A percentile compares a stretch with the other conserved stretches of the same genome.
Evolutionary conservation across 2,113 vertebrate species (phyloP).

Genomic region (Epinephelus fuscoguttatus): DNA sequence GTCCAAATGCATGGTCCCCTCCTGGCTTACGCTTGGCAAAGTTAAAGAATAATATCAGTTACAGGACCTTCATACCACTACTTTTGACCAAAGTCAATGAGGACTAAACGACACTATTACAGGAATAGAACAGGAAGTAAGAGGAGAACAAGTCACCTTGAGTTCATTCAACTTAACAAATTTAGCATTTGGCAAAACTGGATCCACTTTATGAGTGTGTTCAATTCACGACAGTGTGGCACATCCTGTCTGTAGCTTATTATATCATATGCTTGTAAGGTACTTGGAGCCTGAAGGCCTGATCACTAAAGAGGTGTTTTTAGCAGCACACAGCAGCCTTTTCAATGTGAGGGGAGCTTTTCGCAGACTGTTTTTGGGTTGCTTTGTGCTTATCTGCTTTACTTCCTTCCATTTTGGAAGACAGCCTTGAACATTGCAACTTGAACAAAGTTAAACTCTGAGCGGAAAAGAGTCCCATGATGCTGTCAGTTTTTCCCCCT

Average conservation of each 20-base stretch:
- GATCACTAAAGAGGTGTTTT: neutral
- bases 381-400: neutral
- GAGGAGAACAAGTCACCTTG: neutral
- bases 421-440: neutral
- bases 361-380: neutral
- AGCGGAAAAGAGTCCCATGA: neutral
- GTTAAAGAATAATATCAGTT: too few species aligned
- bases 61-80: too few species aligned
- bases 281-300: neutral
- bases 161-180: neutral
- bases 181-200: neutral
- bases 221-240: neutral
- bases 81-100: too few species aligned
- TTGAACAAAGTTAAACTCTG: too few species aligned
- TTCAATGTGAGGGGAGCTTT: neutral
- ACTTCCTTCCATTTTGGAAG: too few species aligned
- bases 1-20: too few species aligned
- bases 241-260: slow-evolving; percentile 1
- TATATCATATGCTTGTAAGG: neutral
- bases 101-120: neutral
- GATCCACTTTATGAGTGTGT: neutral
- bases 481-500: neutral
- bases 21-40: too few species aligned
- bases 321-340: too few species aligned
- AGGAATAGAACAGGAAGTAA: neutral